Evolutionary conservation across 2,888 invertebrate genomes (phyloP).

Genomic region (Thecophora atra): DNA sequence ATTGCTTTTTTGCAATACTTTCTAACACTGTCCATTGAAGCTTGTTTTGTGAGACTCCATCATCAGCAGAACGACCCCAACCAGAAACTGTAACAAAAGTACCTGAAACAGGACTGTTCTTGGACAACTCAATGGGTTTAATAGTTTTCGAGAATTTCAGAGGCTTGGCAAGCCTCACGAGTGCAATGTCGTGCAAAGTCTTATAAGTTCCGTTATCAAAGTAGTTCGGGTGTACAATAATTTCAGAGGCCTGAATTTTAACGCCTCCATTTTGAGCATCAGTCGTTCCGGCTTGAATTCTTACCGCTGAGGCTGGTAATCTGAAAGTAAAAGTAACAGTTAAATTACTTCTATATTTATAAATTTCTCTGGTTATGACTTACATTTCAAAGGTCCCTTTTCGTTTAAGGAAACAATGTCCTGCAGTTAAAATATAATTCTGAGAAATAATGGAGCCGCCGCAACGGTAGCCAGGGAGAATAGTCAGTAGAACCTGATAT

Average conservation of each 20-base stretch:
- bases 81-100: conserved; percentile 54
- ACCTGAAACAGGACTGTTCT: conserved; percentile 44
- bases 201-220: conserved; percentile 41
- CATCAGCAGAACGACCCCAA: conserved; percentile 52
- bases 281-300: conserved; percentile 57
- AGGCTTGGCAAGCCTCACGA: conserved; percentile 50
- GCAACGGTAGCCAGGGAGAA: neutral
- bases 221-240: conserved; percentile 50
- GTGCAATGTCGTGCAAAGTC: conserved; percentile 53
- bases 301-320: conserved; percentile 54
- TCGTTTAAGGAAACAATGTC: conserved; percentile 47
- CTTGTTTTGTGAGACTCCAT: conserved; percentile 1
- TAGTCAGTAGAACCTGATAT: conserved; percentile 49
- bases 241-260: conserved; percentile 47
- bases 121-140: conserved; percentile 47
- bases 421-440: conserved; percentile 51
- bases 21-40: neutral
- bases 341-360: neutral
- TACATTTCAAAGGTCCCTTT: conserved; percentile 36
- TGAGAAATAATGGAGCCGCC: conserved; percentile 52
- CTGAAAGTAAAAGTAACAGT: conserved; percentile 40
- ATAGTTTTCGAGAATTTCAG: conserved; percentile 48
- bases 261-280: conserved; percentile 57
- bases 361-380: neutral
- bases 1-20: neutral